Base-by-base conservation (phyloP, 2,113 vertebrate genomes). In the Xiphophorus hellerii region DNA sequence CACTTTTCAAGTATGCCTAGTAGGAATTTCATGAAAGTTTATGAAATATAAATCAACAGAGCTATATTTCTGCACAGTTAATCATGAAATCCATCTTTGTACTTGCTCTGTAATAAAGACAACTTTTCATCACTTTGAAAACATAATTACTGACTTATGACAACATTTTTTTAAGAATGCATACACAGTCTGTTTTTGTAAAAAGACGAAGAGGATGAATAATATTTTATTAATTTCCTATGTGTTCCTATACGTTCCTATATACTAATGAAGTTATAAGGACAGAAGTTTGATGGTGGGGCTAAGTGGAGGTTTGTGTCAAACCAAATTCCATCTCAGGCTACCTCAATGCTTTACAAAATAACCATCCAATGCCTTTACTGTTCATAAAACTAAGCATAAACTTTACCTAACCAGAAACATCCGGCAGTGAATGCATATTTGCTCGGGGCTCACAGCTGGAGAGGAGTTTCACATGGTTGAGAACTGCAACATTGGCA, bases 341-440 rank as follows among this genome's bases (percentile, higher is more conserved):
- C 39, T 83, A 29, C 66, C 71, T 77, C 33, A 29, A 71, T 80
- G 69, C 48, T 71, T 27, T n/a, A 72, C 37, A 71, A 76, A 82
- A 76, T 39, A 5, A 39, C 37, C 25, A 77, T 64, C 58, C 68
- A 82, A 42, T 76, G 68, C 82, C 89, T 88, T 79, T 90, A 84
- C 28, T 88, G 20, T 37, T 80, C 71, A 87, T 88, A 78, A 88
- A 88, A 81, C 80, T 77, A 89, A 90, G 87, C 80, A 83, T 82
- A 60, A 85, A 73, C 31, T 44, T 66, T 76, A 86, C 51, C 69
- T 69, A 80, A 89, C 42, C 60, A 6, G 83, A 85, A 83, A 74
- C 44, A 73, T 77, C 66, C 63, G 65, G 66, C 35, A 0, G 48
- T 75, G 81, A 33, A 75, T 76, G 71, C 69, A 74, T 74, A 62